These are phyloP conservation scores for Montipora foliosa DNA, from an alignment of 64 coral and sea anemone species.

Conservation along the genomic window DNA sequence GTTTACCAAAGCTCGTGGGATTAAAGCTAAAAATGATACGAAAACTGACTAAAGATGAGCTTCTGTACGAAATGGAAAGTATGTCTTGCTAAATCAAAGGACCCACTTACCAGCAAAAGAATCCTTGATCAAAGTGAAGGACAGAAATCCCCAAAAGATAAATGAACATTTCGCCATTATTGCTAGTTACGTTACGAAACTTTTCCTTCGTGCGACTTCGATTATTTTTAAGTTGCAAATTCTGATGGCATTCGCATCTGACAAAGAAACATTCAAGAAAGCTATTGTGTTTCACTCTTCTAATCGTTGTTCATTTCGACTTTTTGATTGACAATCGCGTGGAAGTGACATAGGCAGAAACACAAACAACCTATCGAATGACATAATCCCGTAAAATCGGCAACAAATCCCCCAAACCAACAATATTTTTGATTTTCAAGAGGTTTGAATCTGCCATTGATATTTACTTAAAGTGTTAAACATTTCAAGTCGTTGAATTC, in stretches of 20 bases:
- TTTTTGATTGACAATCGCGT: slow-evolving; percentile 45
- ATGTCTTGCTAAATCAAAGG: too few species aligned
- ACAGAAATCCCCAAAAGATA: slow-evolving; percentile 17
- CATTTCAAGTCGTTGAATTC: background rate
- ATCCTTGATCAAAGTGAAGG: background rate
- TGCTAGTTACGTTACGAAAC: background rate
- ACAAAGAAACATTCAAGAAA: background rate
- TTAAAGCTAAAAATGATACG: background rate
- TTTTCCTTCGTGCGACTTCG: background rate
- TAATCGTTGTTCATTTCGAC: slow-evolving; percentile 25
- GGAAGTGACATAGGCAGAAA: slow-evolving; percentile 23
- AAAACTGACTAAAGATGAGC: too few species aligned
- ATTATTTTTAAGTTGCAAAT: slow-evolving; percentile 20
- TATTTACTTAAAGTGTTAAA: background rate
- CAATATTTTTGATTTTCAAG: slow-evolving; percentile 5
- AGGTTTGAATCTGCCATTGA: background rate
- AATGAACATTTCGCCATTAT: slow-evolving; percentile 4
- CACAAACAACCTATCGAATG: background rate
- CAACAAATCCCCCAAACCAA: background rate
- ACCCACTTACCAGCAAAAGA: background rate
- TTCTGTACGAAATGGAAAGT: too few species aligned
- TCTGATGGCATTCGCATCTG: background rate
- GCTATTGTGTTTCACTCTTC: slow-evolving; percentile 28
- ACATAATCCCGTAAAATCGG: slow-evolving; percentile 17
- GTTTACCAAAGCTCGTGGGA: background rate